Conservation (phyloP, 2,113 vertebrate genomes). For the Brachirus orientalis region DNA sequence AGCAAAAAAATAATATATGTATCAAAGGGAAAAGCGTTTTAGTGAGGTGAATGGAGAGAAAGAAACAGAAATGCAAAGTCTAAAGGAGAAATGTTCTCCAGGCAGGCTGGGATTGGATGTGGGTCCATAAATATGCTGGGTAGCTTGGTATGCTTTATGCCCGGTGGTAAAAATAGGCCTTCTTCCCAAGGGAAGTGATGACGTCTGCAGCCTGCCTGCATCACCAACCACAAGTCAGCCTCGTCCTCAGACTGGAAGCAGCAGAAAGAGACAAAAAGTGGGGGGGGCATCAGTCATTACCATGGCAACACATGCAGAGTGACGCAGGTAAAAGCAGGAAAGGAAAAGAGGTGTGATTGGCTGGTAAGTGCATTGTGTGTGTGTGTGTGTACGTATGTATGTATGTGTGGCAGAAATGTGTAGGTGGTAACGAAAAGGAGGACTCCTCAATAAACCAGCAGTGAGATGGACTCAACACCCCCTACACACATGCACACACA, state of each 20-base stretch:
- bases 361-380: conserved; percentile 29
- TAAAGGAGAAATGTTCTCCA: conserved; percentile 34
- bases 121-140: conserved; percentile 72
- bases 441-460: conserved; percentile 39
- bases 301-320: conserved; percentile 76
- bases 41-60: conserved; percentile 15
- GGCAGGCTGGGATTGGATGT: conserved; percentile 45
- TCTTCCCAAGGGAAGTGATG: conserved; percentile 70
- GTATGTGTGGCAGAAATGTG: conserved; percentile 42
- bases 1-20: conserved; percentile 1
- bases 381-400: conserved; percentile 10
- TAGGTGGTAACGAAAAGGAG: conserved; percentile 54
- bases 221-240: conserved; percentile 64
- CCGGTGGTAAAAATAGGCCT: conserved; percentile 77
- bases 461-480: conserved; percentile 34
- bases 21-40: conserved; percentile 3
- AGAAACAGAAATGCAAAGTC: conserved; percentile 5
- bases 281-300: conserved; percentile 68
- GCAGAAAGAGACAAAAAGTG: conserved; percentile 37
- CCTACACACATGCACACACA: conserved; percentile 16
- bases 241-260: conserved; percentile 49
- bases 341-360: conserved; percentile 61
- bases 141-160: conserved; percentile 60
- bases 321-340: conserved; percentile 72
- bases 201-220: conserved; percentile 74